Evolutionary conservation across 37 sponge, comb jelly and placozoan genomes (phyloP).

Genomic region (Crambe crambe): DNA sequence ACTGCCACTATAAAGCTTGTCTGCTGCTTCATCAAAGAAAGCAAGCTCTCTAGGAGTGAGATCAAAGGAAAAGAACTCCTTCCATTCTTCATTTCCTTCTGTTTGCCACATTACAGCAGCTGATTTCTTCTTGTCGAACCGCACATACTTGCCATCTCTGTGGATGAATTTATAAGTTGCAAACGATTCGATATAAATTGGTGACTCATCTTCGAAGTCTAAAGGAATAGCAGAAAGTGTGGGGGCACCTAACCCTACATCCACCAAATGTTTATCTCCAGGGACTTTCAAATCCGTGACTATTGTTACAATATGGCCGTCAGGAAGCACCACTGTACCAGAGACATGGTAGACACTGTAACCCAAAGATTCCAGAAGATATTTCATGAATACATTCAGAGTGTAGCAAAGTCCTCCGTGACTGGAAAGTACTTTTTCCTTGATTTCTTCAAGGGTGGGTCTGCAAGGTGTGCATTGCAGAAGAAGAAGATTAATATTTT

Average conservation of each 20-base stretch:
- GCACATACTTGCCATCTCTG: not conserved
- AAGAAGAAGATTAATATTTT: no score
- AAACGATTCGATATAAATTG: conserved; percentile 40
- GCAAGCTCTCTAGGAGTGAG: not conserved
- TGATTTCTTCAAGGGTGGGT: conserved; percentile 41
- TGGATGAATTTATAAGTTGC: conserved; percentile 44
- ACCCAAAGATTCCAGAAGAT: conserved; percentile 43
- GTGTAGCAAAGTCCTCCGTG: conserved; percentile 68
- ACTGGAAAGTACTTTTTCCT: conserved; percentile 19
- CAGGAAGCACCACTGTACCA: not conserved
- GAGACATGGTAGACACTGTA: conserved; percentile 20
- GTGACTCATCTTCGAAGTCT: conserved; percentile 50
- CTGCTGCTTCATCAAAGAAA: not conserved
- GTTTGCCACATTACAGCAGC: not conserved
- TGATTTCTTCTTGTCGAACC: not conserved
- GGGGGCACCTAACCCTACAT: conserved; percentile 47
- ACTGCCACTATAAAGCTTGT: not conserved
- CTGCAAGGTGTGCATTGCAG: no score
- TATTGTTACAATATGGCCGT: conserved; percentile 36
- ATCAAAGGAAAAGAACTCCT: not conserved
- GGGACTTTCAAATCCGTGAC: conserved; percentile 2
- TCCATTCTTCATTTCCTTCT: not conserved
- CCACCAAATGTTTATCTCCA: conserved; percentile 32
- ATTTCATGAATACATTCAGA: conserved; percentile 30
- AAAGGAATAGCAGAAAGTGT: conserved; percentile 54